phyloP scores from a whole-genome alignment of 1,140 invertebrate genomes.

The Myzus persicae region DNA sequence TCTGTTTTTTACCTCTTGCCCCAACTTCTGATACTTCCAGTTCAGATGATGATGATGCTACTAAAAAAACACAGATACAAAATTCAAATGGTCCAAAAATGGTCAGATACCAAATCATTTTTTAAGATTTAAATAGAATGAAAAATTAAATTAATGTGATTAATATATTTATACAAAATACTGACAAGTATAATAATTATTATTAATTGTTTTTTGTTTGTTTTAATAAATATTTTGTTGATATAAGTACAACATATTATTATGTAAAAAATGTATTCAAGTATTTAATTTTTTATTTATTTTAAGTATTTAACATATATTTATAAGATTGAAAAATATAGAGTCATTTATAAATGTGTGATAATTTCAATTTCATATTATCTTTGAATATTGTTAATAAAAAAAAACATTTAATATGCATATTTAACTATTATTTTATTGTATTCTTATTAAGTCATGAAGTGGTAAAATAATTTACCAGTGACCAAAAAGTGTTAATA shows the following conservation, averaged over 20 bases:
- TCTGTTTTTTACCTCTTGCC: slow-evolving; percentile 23
- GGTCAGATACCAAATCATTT: slow-evolving; percentile 1
- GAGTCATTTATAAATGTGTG: slow-evolving; percentile 16
- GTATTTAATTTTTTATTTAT: too few relatives aligned
- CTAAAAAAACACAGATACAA: not conserved
- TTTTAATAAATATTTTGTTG: too few relatives aligned
- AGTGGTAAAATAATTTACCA: slow-evolving; percentile 24
- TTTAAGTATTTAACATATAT: not conserved
- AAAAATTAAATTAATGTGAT: slow-evolving; percentile 29
- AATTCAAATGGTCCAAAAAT: slow-evolving; percentile 44
- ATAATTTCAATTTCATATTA: not conserved
- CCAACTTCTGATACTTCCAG: not conserved
- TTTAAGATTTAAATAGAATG: slow-evolving; percentile 39
- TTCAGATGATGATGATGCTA: not conserved
- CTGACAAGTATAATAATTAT: too few relatives aligned
- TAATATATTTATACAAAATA: not conserved
- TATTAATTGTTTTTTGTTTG: too few relatives aligned
- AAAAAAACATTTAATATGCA: not conserved
- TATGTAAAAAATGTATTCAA: too few relatives aligned
- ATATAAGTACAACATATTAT: too few relatives aligned
- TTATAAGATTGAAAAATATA: slow-evolving; percentile 30
- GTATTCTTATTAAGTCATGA: not conserved
- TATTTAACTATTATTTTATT: slow-evolving; percentile 12
- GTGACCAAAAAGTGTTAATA: not conserved
- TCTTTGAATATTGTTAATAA: not conserved